Percentiles rank a stretch among this genome's conserved stretches.
Evolutionary conservation across 2,113 vertebrate genomes (phyloP).

Genomic region (Antechinus stuartii): DNA sequence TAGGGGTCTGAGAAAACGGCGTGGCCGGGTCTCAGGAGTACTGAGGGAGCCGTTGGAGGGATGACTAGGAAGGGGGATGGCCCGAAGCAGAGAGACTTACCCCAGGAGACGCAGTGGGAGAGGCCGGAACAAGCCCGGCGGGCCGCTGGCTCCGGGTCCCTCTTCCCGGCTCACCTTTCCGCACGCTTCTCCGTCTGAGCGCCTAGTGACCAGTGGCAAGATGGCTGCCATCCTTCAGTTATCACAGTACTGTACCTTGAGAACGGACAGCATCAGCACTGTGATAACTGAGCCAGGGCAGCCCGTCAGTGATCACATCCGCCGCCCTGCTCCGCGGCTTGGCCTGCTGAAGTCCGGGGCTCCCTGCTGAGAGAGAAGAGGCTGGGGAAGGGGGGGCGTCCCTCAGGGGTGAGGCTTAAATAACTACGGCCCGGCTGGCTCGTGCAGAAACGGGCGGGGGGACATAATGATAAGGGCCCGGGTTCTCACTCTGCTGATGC

Average conservation of each 20-base stretch:
- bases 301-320: slow-evolving; percentile 89
- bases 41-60: background rate
- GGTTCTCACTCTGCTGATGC: background rate
- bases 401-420: slow-evolving; percentile 39
- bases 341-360: background rate
- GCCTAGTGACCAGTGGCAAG: slow-evolving; percentile 87
- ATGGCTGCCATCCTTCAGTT: slow-evolving; percentile 99
- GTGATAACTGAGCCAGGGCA: slow-evolving; percentile 99
- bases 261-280: slow-evolving; percentile 99
- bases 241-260: slow-evolving; percentile 99
- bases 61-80: background rate
- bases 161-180: background rate
- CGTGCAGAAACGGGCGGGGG: background rate
- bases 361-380: background rate
- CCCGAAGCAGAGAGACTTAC: background rate
- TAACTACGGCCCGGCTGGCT: background rate
- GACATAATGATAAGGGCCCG: background rate
- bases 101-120: background rate
- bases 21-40: background rate
- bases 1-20: background rate
- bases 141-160: background rate
- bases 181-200: background rate
- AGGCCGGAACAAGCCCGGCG: background rate
- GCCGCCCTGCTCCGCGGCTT: too few species aligned
- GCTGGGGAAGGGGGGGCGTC: background rate